Conservation (phyloP, 2,113 vertebrate species). For the Columbina picui region DNA sequence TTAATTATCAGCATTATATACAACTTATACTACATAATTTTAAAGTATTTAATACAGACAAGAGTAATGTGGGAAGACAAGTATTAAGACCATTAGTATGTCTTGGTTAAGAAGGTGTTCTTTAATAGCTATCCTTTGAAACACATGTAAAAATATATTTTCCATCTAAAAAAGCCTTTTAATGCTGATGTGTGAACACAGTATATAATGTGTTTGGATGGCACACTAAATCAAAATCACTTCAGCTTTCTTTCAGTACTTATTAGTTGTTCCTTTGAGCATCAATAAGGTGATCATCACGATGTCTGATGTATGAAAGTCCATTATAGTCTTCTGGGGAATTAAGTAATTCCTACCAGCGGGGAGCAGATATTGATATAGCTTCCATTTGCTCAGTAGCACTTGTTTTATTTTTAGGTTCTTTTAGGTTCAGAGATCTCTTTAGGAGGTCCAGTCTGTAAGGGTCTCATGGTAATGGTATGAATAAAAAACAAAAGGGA, state of each 20-base stretch:
- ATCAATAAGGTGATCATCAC: neutral
- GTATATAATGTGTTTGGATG: neutral
- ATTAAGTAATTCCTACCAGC: neutral
- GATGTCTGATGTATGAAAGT: neutral
- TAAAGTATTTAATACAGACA: neutral
- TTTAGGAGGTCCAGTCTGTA: neutral
- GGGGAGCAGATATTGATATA: constrained; percentile 6
- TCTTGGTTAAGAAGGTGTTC: neutral
- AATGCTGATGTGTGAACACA: neutral
- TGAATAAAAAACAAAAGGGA: neutral
- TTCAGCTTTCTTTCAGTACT: neutral
- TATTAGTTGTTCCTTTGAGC: neutral
- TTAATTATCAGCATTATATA: neutral
- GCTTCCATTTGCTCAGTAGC: constrained; percentile 52
- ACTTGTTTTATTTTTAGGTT: constrained; percentile 5
- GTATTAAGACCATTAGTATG: neutral
- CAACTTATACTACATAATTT: neutral
- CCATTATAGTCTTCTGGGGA: neutral
- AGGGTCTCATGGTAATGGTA: neutral
- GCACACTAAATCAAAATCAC: neutral
- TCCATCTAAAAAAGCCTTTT: neutral
- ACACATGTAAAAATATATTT: neutral
- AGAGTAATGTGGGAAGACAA: neutral
- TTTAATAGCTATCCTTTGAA: neutral
- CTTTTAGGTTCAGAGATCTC: neutral